These are phyloP conservation scores for Psammodynastes pulverulentus DNA, from an alignment of 2,113 vertebrate species.

Conservation along the genomic window DNA sequence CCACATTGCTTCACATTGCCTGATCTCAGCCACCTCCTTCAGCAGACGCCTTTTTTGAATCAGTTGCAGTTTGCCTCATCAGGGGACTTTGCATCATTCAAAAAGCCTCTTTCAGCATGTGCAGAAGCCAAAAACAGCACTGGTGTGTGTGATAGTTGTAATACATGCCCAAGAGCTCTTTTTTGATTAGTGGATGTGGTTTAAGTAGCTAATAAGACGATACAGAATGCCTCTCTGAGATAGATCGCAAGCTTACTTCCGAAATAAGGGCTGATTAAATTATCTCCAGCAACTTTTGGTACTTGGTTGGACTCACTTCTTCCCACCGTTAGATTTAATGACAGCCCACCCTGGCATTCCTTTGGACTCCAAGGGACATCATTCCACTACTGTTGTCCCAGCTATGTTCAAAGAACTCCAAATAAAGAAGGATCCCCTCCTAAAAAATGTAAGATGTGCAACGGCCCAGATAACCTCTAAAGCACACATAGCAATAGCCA, in stretches of 20 bases:
- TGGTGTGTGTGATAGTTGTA: not conserved
- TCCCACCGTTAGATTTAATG: not conserved
- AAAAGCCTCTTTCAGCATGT: not conserved
- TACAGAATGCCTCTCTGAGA: not conserved
- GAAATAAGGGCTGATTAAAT: not conserved
- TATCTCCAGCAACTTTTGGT: not conserved
- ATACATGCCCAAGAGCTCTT: not conserved
- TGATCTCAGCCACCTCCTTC: not conserved
- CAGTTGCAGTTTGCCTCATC: not conserved
- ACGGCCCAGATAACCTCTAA: not conserved
- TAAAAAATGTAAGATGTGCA: not conserved
- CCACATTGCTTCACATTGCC: not conserved
- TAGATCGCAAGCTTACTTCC: not conserved
- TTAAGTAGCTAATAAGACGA: not conserved
- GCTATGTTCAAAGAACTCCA: not conserved
- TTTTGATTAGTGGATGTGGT: not conserved
- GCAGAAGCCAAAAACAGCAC: not conserved
- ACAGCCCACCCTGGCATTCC: not conserved
- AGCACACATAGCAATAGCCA: too few species aligned
- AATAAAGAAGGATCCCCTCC: not conserved
- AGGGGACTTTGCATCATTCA: not conserved
- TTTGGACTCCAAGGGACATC: not conserved
- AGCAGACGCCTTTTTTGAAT: not conserved
- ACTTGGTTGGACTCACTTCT: not conserved
- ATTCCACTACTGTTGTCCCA: not conserved